These are phyloP conservation scores for Nipponacmea schrenckii DNA, from an alignment of 2,888 invertebrate genomes.

Conservation along the genomic window DNA sequence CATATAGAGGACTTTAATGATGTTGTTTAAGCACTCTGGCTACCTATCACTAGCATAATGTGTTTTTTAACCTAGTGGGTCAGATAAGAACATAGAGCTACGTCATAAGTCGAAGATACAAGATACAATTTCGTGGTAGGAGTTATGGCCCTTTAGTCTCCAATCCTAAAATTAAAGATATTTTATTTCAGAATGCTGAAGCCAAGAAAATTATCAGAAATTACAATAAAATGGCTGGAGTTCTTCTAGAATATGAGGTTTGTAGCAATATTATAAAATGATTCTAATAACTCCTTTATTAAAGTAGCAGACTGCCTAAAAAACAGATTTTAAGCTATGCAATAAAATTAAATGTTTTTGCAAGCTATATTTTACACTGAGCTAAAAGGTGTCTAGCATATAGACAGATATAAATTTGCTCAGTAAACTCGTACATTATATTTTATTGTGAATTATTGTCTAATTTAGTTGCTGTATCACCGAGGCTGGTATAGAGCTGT, in stretches of 20 bases:
- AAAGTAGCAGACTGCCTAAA: neutral
- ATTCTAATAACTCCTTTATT: neutral
- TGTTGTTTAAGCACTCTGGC: neutral
- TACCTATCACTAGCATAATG: too few species aligned
- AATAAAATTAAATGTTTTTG: neutral
- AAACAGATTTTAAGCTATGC: too few species aligned
- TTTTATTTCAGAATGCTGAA: conserved; percentile 55
- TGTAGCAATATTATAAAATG: conserved; percentile 9
- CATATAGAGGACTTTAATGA: neutral
- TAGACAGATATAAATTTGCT: too few species aligned
- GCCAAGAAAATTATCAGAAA: conserved; percentile 66
- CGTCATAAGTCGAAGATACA: too few species aligned
- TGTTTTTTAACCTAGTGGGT: too few species aligned
- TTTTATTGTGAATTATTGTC: neutral
- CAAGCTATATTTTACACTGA: neutral
- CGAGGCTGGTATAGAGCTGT: conserved; percentile 67
- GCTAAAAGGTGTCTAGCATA: too few species aligned
- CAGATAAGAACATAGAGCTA: too few species aligned
- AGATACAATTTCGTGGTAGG: too few species aligned
- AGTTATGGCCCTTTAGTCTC: too few species aligned
- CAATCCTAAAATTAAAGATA: too few species aligned
- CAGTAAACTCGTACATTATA: too few species aligned
- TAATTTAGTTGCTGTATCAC: conserved; percentile 64
- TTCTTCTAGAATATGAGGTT: conserved; percentile 68
- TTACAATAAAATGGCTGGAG: conserved; percentile 69